Percentiles rank a stretch among this genome's conserved stretches.
phyloP scores from a whole-genome alignment of 2,113 vertebrate genomes.

The Semicossyphus pulcher region DNA sequence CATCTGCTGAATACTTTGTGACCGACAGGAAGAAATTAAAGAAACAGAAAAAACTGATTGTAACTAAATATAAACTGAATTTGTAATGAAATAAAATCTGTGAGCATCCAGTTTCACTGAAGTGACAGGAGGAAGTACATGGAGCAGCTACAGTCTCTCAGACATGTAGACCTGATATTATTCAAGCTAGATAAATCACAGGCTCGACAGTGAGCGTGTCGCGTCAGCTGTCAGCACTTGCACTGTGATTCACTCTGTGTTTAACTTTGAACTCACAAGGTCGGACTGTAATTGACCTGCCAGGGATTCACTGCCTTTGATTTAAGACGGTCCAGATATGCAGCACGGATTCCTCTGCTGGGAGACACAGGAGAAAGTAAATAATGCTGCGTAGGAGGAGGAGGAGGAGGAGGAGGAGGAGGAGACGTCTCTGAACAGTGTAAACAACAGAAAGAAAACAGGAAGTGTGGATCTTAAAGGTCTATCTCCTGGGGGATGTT shows the following conservation, averaged over 20 bases:
- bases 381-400: conserved; percentile 14
- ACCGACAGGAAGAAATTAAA: too few relatives aligned
- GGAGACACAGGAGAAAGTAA: conserved; percentile 21
- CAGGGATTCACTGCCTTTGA: conserved; percentile 59
- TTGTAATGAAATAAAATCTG: too few relatives aligned
- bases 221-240: conserved; percentile 24
- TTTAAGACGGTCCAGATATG: conserved; percentile 39
- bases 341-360: conserved; percentile 28
- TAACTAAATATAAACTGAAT: too few relatives aligned
- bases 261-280: conserved; percentile 61
- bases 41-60: too few relatives aligned
- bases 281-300: conserved; percentile 66
- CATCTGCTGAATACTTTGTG: too few relatives aligned
- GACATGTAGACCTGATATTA: neutral
- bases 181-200: neutral
- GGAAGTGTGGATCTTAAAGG: neutral
- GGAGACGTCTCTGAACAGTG: neutral
- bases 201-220: neutral
- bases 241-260: conserved; percentile 38
- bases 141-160: neutral
- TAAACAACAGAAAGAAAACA: neutral
- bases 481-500: neutral
- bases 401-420: too few relatives aligned
- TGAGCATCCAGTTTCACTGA: too few relatives aligned
- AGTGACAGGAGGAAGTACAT: too few relatives aligned